These are phyloP conservation scores for Paedocypris sp. DNA, from an alignment of 2,113 vertebrate species.

Conservation along the genomic window DNA sequence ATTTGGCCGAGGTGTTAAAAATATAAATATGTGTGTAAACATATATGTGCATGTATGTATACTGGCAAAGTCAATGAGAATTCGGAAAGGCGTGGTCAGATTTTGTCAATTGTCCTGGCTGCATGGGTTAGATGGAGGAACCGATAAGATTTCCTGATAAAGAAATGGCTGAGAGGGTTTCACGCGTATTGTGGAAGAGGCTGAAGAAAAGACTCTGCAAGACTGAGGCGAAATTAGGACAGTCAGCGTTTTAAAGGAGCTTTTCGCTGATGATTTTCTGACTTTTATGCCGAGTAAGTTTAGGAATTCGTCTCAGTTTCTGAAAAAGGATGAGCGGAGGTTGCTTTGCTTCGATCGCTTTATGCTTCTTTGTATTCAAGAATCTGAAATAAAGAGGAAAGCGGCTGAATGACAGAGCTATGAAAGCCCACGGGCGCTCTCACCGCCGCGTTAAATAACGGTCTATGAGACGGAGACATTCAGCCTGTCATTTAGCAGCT, in stretches of 20 bases:
- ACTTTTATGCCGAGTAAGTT: constrained; percentile 44
- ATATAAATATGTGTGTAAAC: neutral
- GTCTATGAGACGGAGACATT: constrained; percentile 51
- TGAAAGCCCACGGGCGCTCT: constrained; percentile 65
- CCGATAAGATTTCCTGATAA: constrained; percentile 57
- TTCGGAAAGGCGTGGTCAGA: constrained; percentile 64
- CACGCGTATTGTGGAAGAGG: constrained; percentile 33
- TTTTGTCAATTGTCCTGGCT: constrained; percentile 55
- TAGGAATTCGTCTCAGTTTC: constrained; percentile 42
- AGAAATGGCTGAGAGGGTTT: constrained; percentile 43
- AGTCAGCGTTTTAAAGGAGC: constrained; percentile 30
- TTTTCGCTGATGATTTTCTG: constrained; percentile 32
- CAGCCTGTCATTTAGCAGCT: constrained; percentile 39
- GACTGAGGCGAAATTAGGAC: constrained; percentile 21
- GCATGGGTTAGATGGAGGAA: constrained; percentile 53
- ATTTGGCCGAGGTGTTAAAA: constrained; percentile 6
- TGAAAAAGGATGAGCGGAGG: constrained; percentile 43
- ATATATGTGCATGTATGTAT: constrained; percentile 10
- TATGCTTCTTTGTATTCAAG: constrained; percentile 36
- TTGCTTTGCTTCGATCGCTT: constrained; percentile 42
- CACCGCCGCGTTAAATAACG: constrained; percentile 68
- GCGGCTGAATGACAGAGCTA: constrained; percentile 66
- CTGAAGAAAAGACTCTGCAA: constrained; percentile 24
- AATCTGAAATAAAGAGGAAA: constrained; percentile 62
- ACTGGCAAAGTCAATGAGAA: constrained; percentile 48